Evolutionary conservation across 2,113 vertebrate species (phyloP).

Genomic region (Campylomormyrus tamandua): DNA sequence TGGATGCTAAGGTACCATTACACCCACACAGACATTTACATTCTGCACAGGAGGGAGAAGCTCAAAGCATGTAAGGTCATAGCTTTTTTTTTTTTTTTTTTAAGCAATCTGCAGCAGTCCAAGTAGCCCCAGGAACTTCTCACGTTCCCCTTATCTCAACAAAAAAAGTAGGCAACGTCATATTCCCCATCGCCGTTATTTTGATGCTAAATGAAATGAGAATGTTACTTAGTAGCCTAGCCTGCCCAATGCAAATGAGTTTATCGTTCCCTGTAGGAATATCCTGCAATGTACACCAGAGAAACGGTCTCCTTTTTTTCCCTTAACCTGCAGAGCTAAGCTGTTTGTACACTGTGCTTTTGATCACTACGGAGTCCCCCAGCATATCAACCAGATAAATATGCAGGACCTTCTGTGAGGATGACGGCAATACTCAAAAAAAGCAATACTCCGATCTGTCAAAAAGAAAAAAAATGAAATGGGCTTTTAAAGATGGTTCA

Average conservation of each 20-base stretch:
- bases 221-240: neutral
- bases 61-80: neutral
- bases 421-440: neutral
- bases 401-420: neutral
- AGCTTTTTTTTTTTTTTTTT: neutral
- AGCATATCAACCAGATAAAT: neutral
- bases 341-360: neutral
- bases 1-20: neutral
- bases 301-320: neutral
- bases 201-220: neutral
- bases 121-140: neutral
- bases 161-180: neutral
- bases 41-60: neutral
- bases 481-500: neutral
- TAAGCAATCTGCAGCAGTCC: neutral
- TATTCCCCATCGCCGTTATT: neutral
- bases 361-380: neutral
- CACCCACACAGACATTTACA: neutral
- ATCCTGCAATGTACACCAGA: conserved; percentile 9
- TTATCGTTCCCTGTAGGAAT: neutral
- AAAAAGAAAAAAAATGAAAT: neutral
- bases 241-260: neutral
- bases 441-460: conserved; percentile 7
- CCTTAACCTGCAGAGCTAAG: conserved; percentile 12
- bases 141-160: neutral